A percentile compares a stretch with the other conserved stretches of the same genome.
phyloP scores from a whole-genome alignment of 2,797 vertebrate genomes.

The Emydoidea blandingii region DNA sequence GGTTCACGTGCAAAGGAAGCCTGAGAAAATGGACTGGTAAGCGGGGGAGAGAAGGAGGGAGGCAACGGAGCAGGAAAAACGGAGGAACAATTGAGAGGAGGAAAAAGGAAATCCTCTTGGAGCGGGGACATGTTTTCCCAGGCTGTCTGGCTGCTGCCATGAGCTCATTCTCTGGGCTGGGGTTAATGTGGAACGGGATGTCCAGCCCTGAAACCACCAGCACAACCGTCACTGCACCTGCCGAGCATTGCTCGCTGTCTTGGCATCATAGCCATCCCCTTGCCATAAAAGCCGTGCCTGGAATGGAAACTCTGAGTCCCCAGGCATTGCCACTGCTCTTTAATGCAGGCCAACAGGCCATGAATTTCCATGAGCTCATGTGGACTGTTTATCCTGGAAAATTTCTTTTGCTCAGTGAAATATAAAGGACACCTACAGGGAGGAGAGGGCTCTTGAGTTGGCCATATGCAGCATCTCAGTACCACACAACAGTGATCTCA shows the following conservation, averaged over 20 bases:
- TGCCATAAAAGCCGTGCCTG: neutral
- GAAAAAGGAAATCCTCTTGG: conserved; percentile 73
- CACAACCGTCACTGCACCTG: rapidly evolving
- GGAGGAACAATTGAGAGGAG: conserved; percentile 71
- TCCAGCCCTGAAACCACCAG: neutral
- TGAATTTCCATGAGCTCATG: conserved; percentile 41
- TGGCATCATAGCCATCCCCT: neutral
- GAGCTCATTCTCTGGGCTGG: conserved; percentile 63
- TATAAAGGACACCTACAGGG: neutral
- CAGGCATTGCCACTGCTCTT: rapidly evolving
- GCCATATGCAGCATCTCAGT: neutral
- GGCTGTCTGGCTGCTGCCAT: conserved; percentile 68
- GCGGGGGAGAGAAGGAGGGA: conserved; percentile 1
- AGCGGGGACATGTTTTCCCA: conserved; percentile 73
- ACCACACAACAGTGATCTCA: neutral
- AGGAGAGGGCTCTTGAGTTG: neutral
- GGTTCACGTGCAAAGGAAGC: conserved; percentile 52
- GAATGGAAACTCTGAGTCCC: rapidly evolving
- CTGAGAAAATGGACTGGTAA: conserved; percentile 52
- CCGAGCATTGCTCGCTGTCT: neutral
- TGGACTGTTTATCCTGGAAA: conserved; percentile 60
- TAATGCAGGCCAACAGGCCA: neutral
- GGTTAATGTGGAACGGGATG: conserved; percentile 30
- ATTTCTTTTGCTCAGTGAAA: neutral
- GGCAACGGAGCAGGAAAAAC: neutral